Evolutionary conservation across 2,113 vertebrate genomes (phyloP).

Genomic region (Brachionichthys hirsutus): DNA sequence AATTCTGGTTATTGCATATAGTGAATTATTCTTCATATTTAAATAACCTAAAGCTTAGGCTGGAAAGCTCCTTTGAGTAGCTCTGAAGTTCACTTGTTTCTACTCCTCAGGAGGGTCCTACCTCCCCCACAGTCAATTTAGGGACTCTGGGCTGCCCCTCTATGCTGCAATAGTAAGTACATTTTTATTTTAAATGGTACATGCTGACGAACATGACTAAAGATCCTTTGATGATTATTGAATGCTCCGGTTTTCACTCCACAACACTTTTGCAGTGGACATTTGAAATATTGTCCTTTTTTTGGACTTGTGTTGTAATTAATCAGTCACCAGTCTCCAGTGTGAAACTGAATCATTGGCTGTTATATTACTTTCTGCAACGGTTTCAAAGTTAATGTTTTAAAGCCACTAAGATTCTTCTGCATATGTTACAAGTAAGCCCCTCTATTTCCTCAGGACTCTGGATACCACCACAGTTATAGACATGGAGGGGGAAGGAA

Average conservation of each 20-base stretch:
- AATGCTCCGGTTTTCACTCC: background rate
- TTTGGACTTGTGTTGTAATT: no score
- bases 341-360: no score
- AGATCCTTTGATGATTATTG: background rate
- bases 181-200: background rate
- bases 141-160: constrained; percentile 80
- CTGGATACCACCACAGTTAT: constrained; percentile 83
- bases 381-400: no score
- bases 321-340: no score
- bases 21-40: no score
- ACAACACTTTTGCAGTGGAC: no score
- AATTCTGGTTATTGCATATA: no score
- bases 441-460: constrained; percentile 80
- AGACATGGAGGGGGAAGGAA: constrained; percentile 80
- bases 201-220: background rate
- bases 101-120: constrained; percentile 81
- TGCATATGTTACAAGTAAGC: no score
- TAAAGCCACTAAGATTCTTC: no score
- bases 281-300: no score
- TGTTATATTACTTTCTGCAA: background rate
- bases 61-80: constrained; percentile 51
- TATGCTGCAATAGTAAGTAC: constrained; percentile 82
- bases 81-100: constrained; percentile 73
- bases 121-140: constrained; percentile 75
- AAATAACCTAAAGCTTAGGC: background rate